Base-by-base conservation (phyloP, 2,888 invertebrate genomes). In the Cerceris rybyensis region DNA sequence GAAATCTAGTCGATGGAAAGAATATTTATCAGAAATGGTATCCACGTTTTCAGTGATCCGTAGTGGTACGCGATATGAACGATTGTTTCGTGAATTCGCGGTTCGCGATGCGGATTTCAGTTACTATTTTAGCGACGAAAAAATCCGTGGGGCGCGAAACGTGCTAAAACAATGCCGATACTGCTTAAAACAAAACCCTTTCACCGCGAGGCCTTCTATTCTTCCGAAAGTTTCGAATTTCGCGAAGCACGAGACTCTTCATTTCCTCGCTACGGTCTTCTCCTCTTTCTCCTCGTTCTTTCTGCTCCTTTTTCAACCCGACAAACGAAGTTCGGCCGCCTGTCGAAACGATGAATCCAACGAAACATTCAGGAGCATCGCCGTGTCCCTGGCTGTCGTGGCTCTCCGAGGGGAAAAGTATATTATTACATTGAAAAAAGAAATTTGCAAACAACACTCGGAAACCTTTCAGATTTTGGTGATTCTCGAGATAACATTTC, bases 301-400 rank as follows among this genome's bases (percentile, higher is more conserved):
- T 59, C 57, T 49, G 43, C 39, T 76, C 66, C 61, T 71, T 71
- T 66, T 70, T 71, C 75, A 13, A 46, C 60, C 57, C 43, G 57
- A 55, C 64, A 57, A 52, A 41, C 70, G 61, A 70, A 57, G 72
- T 67, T 66, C 67, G 43, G 41, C 59, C 43, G 58, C 58, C 64
- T 57, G 65, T 39, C 74, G 58, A 9, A 64, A 75, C 75, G 64
- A 75, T 70, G 66, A 78, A 63, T n/a, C 63, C 78, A 28, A 46
- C 16, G 55, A 50, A 73, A 59, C 49, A 58, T 63, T 68, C 58
- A 7, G n/a, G 54, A 42, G 16, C 66, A 28, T 59, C 63, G 49
- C 11, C 50, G 28, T 11, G 14, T 66, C 59, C 14, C 13, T 7
- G 11, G 7, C 16, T 60, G 55, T 39, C 71, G 17, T 52, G 17